These are phyloP conservation scores for Chlorops oryzae DNA, from an alignment of 1,140 invertebrate species.

Conservation along the genomic window DNA sequence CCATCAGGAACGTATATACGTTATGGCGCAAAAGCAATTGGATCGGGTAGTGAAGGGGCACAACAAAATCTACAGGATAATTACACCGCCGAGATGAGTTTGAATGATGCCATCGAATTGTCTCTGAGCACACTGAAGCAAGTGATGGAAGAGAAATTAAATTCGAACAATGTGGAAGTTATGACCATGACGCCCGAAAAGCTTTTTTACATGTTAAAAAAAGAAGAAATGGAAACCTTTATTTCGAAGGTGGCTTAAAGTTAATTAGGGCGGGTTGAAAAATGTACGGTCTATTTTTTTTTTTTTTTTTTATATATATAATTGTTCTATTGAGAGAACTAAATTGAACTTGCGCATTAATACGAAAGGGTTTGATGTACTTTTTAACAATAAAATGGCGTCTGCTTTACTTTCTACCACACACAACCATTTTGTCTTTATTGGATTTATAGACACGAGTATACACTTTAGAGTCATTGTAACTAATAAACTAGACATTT, in stretches of 20 bases:
- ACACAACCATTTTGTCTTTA: too few relatives aligned
- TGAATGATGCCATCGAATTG: conserved; percentile 91
- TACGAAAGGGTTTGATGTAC: too few relatives aligned
- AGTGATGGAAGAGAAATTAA: conserved; percentile 99
- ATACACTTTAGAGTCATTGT: too few relatives aligned
- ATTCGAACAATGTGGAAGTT: conserved; percentile 96
- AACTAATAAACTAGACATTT: too few relatives aligned
- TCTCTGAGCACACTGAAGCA: conserved; percentile 95
- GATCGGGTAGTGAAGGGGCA: conserved; percentile 97
- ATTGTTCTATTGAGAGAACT: too few relatives aligned
- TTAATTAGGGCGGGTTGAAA: background rate
- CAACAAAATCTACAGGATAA: conserved; percentile 86
- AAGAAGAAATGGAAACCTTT: conserved; percentile 85
- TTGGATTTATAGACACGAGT: too few relatives aligned
- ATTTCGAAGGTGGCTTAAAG: conserved; percentile 52
- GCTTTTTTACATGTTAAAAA: conserved; percentile 84
- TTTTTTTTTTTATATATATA: background rate
- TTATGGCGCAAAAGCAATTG: conserved; percentile 98
- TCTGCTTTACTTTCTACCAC: too few relatives aligned
- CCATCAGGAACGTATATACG: conserved; percentile 96
- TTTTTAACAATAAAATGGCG: too few relatives aligned
- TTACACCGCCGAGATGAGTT: conserved; percentile 76
- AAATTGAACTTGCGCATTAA: too few relatives aligned
- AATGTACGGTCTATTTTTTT: background rate
- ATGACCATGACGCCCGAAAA: conserved; percentile 83